Base-by-base conservation (phyloP, 2,888 invertebrate genomes). In the Steinernema scapterisci region DNA sequence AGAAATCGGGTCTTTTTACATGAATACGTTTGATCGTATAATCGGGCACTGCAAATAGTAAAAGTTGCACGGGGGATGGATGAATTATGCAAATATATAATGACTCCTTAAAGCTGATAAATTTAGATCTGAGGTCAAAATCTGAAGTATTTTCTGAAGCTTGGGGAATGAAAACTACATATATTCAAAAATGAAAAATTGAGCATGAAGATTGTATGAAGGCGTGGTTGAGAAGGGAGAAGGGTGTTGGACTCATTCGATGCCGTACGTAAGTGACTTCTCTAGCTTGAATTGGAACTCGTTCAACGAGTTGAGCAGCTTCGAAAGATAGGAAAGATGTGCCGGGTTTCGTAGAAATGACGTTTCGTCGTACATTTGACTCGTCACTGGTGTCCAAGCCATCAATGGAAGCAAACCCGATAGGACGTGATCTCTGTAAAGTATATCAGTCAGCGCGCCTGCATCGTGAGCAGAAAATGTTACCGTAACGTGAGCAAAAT, bases 301-400 rank as follows among this genome's bases (percentile, higher is more conserved):
- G 72, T 86, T 82, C 5, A 87, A 80, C 0, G 85, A 83, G 43
- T 78, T 77, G 54, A 87, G 76, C 46, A 87, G 78, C 73, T 84
- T 80, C 1, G 84, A 80, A 46, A 87, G 77, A 70, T 84, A 83
- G 3, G 80, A 73, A 54, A 86, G 80, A 72, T 86, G 82, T 7
- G 78, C 52, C 3, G 84, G 81, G 23, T 85, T 83, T 23, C 97
- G 92, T 77, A 99, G 90, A 89, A 99, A 97, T 73, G 97, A 95
- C 83, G 93, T 92, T 87, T 97, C 96, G 88, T 97, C 97, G 88
- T 95, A 99, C 94, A 97, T 94, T 87, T 95, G 95, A 11, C 87
- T 86, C 0, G 96, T 95, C 5, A 94, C 93, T 78, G 94, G 93
- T 21, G 94, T 93, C 85, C 92, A 90, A 0, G 95, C 93, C 92